phyloP scores from a whole-genome alignment of 1,140 invertebrate genomes.

The Drosophila baimaii region DNA sequence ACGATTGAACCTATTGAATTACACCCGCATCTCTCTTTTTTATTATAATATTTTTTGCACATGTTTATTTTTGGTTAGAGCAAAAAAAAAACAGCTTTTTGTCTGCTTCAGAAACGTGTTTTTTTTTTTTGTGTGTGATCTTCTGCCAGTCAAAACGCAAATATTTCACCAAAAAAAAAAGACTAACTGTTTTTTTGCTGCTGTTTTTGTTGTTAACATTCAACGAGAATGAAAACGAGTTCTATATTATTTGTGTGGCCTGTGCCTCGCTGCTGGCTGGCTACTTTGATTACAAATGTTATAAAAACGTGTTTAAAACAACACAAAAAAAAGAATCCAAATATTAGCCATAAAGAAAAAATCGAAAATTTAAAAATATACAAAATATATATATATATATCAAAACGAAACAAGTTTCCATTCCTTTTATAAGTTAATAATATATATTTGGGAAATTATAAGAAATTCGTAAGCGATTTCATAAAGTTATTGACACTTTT shows the following conservation, averaged over 20 bases:
- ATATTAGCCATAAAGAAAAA: conserved; percentile 42
- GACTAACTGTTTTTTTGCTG: conserved; percentile 61
- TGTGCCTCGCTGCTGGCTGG: conserved; percentile 35
- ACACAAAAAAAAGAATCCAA: conserved; percentile 21
- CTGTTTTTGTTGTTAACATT: conserved; percentile 32
- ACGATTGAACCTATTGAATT: conserved; percentile 15
- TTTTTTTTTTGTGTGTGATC: conserved; percentile 23
- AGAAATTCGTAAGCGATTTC: conserved; percentile 54
- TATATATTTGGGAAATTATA: conserved; percentile 52
- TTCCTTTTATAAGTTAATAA: conserved; percentile 30
- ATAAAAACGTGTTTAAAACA: conserved; percentile 68
- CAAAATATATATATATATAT: conserved; percentile 37
- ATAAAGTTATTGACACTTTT: conserved; percentile 73
- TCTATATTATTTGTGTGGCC: conserved; percentile 59
- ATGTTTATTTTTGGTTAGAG: conserved; percentile 34
- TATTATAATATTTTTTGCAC: conserved; percentile 9
- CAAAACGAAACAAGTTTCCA: conserved; percentile 65
- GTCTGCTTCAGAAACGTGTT: conserved; percentile 30
- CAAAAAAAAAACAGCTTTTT: conserved; percentile 26
- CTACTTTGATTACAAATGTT: conserved; percentile 53
- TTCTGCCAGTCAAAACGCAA: conserved; percentile 41
- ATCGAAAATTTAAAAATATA: conserved; percentile 36
- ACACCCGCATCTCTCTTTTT: conserved; percentile 8
- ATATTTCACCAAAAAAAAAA: conserved; percentile 69
- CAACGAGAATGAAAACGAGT: conserved; percentile 62